These are phyloP conservation scores for Xylocampa areola DNA, from an alignment of 2,888 invertebrate genomes.

Conservation along the genomic window DNA sequence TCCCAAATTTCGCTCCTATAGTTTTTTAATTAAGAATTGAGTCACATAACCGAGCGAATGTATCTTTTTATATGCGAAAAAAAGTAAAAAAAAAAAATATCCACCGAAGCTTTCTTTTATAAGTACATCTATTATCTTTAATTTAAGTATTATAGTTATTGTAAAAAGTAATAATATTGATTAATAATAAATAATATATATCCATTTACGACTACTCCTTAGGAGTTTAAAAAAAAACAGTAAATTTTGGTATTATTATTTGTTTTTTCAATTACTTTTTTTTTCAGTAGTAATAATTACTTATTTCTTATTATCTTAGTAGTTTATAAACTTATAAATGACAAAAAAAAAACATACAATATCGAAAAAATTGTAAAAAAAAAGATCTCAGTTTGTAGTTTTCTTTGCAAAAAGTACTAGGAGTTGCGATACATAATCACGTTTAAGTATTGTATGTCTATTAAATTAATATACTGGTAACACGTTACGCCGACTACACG, in stretches of 20 bases:
- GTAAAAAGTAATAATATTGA: constrained; percentile 49
- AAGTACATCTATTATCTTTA: constrained; percentile 54
- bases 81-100: constrained; percentile 47
- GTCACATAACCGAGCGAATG: constrained; percentile 46
- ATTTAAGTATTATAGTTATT: constrained; percentile 57
- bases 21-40: constrained; percentile 45
- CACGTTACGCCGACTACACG: not conserved
- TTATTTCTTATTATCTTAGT: constrained; percentile 66
- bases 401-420: constrained; percentile 37
- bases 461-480: not conserved
- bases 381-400: constrained; percentile 77
- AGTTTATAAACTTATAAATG: constrained; percentile 72
- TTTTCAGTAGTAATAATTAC: constrained; percentile 60
- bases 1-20: constrained; percentile 20
- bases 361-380: constrained; percentile 75
- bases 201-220: constrained; percentile 42
- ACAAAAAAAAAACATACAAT: constrained; percentile 81
- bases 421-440: not conserved
- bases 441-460: constrained; percentile 44
- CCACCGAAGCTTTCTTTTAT: constrained; percentile 56
- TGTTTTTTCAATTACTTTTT: constrained; percentile 21
- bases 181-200: constrained; percentile 51
- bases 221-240: constrained; percentile 21
- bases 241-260: constrained; percentile 23
- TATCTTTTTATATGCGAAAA: constrained; percentile 37